Evolutionary conservation across 2,113 vertebrate genomes (phyloP).

Genomic region (Chloropsis hardwickii): DNA sequence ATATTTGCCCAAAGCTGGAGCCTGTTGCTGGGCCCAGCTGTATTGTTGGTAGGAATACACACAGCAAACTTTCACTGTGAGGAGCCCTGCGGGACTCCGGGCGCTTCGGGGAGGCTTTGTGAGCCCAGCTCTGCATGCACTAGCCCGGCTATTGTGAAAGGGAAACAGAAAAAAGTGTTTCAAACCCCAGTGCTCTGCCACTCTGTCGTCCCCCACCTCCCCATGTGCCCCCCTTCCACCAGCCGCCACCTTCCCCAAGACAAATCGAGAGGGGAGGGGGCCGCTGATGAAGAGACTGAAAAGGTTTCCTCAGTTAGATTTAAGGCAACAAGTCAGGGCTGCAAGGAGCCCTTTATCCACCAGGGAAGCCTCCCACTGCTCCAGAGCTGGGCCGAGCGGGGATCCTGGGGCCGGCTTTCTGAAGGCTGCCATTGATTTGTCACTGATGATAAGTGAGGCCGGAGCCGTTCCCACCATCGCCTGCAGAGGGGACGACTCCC

Average conservation of each 20-base stretch:
- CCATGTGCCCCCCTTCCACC: neutral
- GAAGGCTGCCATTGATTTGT: slow-evolving; percentile 77
- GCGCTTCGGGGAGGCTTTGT: slow-evolving; percentile 60
- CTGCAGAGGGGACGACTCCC: slow-evolving; percentile 73
- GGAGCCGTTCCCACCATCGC: slow-evolving; percentile 79
- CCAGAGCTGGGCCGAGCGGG: slow-evolving; percentile 51
- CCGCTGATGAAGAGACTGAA: slow-evolving; percentile 29
- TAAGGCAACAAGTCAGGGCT: slow-evolving; percentile 70
- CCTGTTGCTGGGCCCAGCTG: slow-evolving; percentile 43
- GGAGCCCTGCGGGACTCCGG: slow-evolving; percentile 64
- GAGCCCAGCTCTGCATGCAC: slow-evolving; percentile 48
- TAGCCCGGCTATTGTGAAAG: slow-evolving; percentile 59
- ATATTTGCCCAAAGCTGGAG: slow-evolving; percentile 72
- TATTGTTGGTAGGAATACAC: slow-evolving; percentile 64
- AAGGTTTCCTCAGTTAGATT: slow-evolving; percentile 58
- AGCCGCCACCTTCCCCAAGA: slow-evolving; percentile 37
- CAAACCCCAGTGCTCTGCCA: slow-evolving; percentile 43
- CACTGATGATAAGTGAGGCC: slow-evolving; percentile 76
- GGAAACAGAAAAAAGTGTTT: slow-evolving; percentile 55
- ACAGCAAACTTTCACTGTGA: slow-evolving; percentile 61
- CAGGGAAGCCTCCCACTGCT: slow-evolving; percentile 71
- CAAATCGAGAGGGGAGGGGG: slow-evolving; percentile 31
- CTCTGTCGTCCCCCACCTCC: neutral
- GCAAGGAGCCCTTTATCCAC: slow-evolving; percentile 64
- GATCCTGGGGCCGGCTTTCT: slow-evolving; percentile 75